Conservation (phyloP, 2,888 invertebrate genomes). For the Netelia melanura region DNA sequence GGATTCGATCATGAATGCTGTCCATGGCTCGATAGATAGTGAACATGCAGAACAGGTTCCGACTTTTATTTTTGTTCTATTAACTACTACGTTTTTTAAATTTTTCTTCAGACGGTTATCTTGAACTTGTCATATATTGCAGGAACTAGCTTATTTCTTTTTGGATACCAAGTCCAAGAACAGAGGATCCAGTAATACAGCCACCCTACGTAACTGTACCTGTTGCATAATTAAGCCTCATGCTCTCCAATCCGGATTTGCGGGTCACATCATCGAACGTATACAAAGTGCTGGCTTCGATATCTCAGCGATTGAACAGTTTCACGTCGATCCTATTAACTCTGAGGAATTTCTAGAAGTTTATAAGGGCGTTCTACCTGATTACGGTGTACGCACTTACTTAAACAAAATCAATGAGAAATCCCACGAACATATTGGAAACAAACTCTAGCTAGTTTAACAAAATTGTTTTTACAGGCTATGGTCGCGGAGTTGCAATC, state of each 20-base stretch:
- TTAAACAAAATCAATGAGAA: slow-evolving; percentile 6
- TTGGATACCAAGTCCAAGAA: slow-evolving; percentile 84
- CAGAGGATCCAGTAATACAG: slow-evolving; percentile 86
- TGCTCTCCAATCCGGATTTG: slow-evolving; percentile 90
- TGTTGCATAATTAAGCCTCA: slow-evolving; percentile 96
- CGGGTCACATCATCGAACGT: slow-evolving; percentile 88
- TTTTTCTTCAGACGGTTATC: background rate
- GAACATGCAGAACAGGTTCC: slow-evolving; percentile 86
- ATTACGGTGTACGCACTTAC: slow-evolving; percentile 87
- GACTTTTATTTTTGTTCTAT: slow-evolving; percentile 7
- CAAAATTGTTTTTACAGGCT: slow-evolving; percentile 86
- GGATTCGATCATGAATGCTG: slow-evolving; percentile 89
- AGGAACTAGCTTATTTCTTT: slow-evolving; percentile 89
- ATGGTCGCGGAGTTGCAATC: slow-evolving; percentile 94
- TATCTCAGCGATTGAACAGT: slow-evolving; percentile 93
- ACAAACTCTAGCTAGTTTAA: slow-evolving; percentile 11
- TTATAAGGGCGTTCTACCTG: slow-evolving; percentile 94
- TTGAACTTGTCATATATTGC: slow-evolving; percentile 63
- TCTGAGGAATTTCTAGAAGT: slow-evolving; percentile 97
- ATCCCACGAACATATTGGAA: background rate
- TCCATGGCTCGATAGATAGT: slow-evolving; percentile 88
- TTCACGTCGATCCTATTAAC: slow-evolving; percentile 91
- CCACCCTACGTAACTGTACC: slow-evolving; percentile 89
- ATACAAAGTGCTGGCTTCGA: slow-evolving; percentile 92
- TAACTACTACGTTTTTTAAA: background rate